Evolutionary conservation across 2,113 vertebrate genomes (phyloP).

Genomic region (Ramphastos sulfuratus): DNA sequence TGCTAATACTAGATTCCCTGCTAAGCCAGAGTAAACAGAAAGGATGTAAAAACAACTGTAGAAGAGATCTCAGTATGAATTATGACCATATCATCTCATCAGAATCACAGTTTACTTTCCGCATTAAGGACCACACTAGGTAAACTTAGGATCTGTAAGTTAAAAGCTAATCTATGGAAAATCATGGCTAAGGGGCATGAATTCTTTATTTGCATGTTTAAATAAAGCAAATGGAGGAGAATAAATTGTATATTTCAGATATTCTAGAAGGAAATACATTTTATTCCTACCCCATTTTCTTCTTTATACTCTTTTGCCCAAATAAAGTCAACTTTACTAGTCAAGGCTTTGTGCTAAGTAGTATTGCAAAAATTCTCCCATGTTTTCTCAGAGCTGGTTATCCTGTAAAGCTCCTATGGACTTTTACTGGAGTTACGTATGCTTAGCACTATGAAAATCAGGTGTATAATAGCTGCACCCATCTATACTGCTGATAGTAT

Average conservation of each 20-base stretch:
- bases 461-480: neutral
- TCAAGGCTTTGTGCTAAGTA: neutral
- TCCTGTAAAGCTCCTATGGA: neutral
- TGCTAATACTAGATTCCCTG: slow-evolving; percentile 63
- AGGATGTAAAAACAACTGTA: slow-evolving; percentile 64
- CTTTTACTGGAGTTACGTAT: neutral
- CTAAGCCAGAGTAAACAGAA: slow-evolving; percentile 70
- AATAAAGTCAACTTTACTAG: neutral
- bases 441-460: neutral
- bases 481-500: neutral
- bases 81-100: slow-evolving; percentile 52
- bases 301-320: neutral
- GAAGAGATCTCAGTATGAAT: slow-evolving; percentile 63
- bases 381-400: neutral
- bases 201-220: slow-evolving; percentile 57
- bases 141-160: slow-evolving; percentile 61
- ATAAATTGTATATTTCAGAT: neutral
- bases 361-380: neutral
- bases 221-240: slow-evolving; percentile 32
- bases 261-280: neutral
- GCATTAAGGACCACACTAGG: slow-evolving; percentile 52
- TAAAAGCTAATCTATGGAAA: slow-evolving; percentile 68
- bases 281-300: neutral
- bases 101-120: slow-evolving; percentile 60
- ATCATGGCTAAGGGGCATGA: slow-evolving; percentile 39